These are phyloP conservation scores for Nephrotoma guestfalica DNA, from an alignment of 2,888 invertebrate species.

Conservation along the genomic window DNA sequence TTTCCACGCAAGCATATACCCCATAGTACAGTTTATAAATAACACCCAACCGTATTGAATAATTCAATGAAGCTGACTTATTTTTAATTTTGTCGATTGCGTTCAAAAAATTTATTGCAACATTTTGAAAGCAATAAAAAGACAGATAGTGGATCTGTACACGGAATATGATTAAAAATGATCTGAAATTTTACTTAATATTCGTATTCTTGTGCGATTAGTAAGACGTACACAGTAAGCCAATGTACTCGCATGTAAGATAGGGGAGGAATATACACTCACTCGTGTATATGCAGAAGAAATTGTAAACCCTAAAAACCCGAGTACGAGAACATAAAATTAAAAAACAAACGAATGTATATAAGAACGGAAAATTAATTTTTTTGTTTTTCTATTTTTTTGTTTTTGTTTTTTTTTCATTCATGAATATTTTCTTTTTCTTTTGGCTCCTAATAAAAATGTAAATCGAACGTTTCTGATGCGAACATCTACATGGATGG, in stretches of 20 bases:
- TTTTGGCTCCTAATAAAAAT: background rate
- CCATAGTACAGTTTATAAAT: background rate
- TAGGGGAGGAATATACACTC: background rate
- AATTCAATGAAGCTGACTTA: background rate
- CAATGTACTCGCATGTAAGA: background rate
- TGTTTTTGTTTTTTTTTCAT: background rate
- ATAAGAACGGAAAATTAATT: background rate
- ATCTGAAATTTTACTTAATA: background rate
- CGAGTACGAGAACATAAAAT: background rate
- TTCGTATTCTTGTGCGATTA: background rate
- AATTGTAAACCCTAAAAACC: background rate
- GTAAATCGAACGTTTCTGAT: background rate
- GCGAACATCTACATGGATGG: background rate
- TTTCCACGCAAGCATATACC: too few relatives aligned
- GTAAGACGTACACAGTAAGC: background rate
- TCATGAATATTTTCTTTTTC: background rate
- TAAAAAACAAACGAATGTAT: background rate
- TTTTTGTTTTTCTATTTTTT: background rate
- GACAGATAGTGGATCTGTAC: background rate
- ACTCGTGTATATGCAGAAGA: background rate
- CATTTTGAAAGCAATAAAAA: background rate
- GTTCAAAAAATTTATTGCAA: background rate
- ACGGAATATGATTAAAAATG: background rate
- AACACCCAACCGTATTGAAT: background rate
- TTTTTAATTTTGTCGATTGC: background rate